Base-by-base conservation (phyloP, 2,888 invertebrate species). In the Trichopria drosophilae region DNA sequence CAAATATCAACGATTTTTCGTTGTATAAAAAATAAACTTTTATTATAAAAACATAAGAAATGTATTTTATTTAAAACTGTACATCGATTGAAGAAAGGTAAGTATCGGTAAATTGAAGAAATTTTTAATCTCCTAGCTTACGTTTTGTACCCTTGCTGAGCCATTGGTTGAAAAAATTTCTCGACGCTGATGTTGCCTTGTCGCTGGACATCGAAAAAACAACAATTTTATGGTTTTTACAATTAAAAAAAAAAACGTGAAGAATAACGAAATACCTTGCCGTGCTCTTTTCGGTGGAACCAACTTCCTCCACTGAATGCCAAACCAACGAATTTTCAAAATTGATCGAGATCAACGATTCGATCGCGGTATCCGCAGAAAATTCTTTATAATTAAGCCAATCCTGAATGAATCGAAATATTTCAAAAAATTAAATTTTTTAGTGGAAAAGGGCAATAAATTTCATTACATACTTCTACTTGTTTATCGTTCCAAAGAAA, bases 321-420 rank as follows among this genome's bases (percentile, higher is more conserved):
- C 37, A 49, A 12, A 49, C 36, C 3, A 55, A 29, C 15, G 48
- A 13, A 19, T 10, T 10, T 19, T 44, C 42, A 9, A 9, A 9
- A 36, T 19, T 43, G n/a, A n/a, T n/a, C 6, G 7, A 7, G 35
- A 51, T 55, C 22, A 55, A 42, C 32, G 51, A 37, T 10, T 2
- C 20, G 23, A 55, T 10, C n/a, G 55, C 52, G 29, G 48, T 45
- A 7, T 10, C 16, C 23, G 52, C 36, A 15, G 48, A 51, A 37
- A 55, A 2, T 12, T 6, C 42, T 35, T 39, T 42, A 22, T 29
- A 55, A 29, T 52, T 18, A 9, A 55, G 35, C 55, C 55, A 55
- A 23, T 47, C 37, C 55, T 55, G 20, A 16, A 41, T 13, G 0
- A 10, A 12, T 32, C 12, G 16, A 10, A 20, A 22, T 20, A 7